Percentiles rank a stretch among this genome's conserved stretches.
These are phyloP conservation scores for Phaethon lepturus DNA, from an alignment of 2,113 vertebrate species.

Conservation along the genomic window DNA sequence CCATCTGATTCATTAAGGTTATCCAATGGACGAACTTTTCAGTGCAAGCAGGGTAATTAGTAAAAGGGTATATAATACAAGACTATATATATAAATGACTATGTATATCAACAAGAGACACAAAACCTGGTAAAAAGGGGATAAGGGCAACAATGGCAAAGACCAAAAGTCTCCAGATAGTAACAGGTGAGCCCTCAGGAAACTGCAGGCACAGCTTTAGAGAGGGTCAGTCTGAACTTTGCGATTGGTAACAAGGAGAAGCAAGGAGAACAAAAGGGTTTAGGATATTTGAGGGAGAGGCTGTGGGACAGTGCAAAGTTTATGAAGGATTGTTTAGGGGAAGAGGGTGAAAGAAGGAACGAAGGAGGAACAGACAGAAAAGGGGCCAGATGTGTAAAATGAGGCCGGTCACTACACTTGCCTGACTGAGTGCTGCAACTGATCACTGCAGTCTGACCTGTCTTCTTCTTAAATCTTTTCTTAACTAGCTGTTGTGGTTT, in stretches of 20 bases:
- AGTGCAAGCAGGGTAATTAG: neutral
- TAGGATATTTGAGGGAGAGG: neutral
- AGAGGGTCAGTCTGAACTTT: neutral
- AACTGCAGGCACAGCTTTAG: neutral
- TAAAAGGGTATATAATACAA: neutral
- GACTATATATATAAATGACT: too few relatives aligned
- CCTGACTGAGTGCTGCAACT: neutral
- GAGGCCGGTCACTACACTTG: neutral
- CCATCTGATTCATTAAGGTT: neutral
- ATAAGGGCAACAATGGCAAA: neutral
- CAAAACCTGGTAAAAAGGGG: neutral
- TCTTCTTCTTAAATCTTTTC: too few relatives aligned
- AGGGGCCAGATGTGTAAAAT: neutral
- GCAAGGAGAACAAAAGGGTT: neutral
- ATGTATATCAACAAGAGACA: neutral
- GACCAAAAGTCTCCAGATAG: neutral
- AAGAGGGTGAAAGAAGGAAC: neutral
- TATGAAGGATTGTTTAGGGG: neutral
- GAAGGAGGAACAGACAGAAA: neutral
- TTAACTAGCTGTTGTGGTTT: too few relatives aligned
- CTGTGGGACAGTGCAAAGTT: neutral
- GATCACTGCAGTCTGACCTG: neutral
- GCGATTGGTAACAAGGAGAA: neutral
- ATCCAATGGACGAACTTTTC: neutral
- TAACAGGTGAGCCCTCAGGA: neutral